Base-by-base conservation (phyloP, 1,140 invertebrate species). In the Magallana gigas region DNA sequence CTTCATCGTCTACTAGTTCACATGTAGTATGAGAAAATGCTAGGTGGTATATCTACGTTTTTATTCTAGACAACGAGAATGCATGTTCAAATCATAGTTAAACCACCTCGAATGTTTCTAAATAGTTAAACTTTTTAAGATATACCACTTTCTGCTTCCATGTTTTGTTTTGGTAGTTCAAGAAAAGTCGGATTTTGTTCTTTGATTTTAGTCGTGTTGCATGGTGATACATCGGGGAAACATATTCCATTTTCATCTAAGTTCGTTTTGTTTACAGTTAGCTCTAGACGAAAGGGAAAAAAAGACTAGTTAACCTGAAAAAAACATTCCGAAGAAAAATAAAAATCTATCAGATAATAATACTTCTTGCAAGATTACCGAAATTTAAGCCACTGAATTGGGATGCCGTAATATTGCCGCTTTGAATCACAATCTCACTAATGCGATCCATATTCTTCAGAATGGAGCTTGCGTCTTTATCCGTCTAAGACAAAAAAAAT, bases 361-460 rank as follows among this genome's bases (percentile, higher is more conserved):
- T 29, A 23, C 29, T 29, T 7, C 5, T 23, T 76, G 4, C 36
- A 9, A 12, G 23, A 36, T 29, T 76, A 76, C 68, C 68, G 14
- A 76, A 76, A 76, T 76, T 76, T 12, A 12, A 6, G 68, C 68
- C 68, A 76, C 8, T 76, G 23, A 76, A 76, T 11, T 29, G 23
- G 8, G 68, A 29, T 36, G 6, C 18, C 6, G 68, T 76, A 29
- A 48, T 48, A 48, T 76, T 36, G 11, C 14, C 23, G 11, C 23
- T 76, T 76, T 36, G 23, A 4, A 76, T 29, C 8, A 76, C 18
- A 29, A 76, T 11, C 36, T 36, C 11, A 12, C 68, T 36, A 29
- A 76, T 18, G 9, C 68, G 23, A 4, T 76, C 68, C 68, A 76
- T 76, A 76, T 29, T 76, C 68, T 76, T 76, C 9, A 76, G 14